Base-by-base conservation (phyloP, 2,888 invertebrate species). In the Leptopilina drosophilae region DNA sequence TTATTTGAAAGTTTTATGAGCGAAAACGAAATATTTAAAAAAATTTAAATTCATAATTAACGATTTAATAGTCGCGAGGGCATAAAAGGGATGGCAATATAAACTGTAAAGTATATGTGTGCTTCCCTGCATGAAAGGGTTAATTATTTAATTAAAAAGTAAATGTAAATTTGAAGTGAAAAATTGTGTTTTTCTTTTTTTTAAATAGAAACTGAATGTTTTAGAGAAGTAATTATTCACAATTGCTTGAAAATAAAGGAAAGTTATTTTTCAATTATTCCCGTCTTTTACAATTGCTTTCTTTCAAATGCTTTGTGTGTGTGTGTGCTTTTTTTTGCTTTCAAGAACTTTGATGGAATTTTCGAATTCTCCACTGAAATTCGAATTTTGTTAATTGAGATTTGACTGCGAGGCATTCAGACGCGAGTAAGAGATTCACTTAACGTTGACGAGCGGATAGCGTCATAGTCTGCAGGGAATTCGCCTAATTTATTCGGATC, bases 381-480 rank as follows among this genome's bases (percentile, higher is more conserved):
- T 69, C 69, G 53, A 69, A 42, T 26, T 53, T 14, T 69, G 69
- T 26, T 69, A 69, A 69, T 69, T 69, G 53, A 69, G 69, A 69
- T 53, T 26, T 53, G 69, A 69, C 53, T 69, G 69, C 53, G 69
- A 8, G 53, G 26, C 26, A 69, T 49, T 7, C 49, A 69, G 33
- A 69, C 69, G 49, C 42, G 69, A 69, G 15, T 53, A 69, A 53
- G 53, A 53, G 69, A 69, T 69, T 53, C 53, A 69, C 53, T 69
- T 69, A 69, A 49, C 7, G 69, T 53, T 26, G 33, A 53, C 26
- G 69, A 69, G 49, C 53, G 14, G 69, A 69, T 69, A 53, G 49
- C 53, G 69, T 69, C 26, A 53, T 20, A 69, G 46, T 33, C 69
- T 69, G 33, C 33, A 53, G 69, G 53, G 69, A 69, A 69, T 69